Evolutionary conservation across 2,113 vertebrate genomes (phyloP).

Genomic region (Phalacrocorax brasilianus): DNA sequence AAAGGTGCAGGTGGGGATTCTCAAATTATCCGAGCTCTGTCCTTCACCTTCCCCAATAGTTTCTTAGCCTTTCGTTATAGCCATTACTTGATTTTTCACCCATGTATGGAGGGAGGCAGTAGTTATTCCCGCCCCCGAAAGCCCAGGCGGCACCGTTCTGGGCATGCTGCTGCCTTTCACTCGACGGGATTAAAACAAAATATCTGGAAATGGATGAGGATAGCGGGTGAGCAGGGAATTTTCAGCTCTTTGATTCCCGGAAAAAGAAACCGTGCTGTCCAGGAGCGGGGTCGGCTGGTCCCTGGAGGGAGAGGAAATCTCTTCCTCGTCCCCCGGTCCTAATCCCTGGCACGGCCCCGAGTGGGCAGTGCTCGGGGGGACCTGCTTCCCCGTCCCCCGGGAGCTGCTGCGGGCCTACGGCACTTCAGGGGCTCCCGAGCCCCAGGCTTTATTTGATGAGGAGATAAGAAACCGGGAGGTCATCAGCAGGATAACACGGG

Average conservation of each 20-base stretch:
- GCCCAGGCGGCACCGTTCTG: not conserved
- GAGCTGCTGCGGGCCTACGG: not conserved
- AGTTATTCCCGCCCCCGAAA: not conserved
- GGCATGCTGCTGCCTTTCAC: not conserved
- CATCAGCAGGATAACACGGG: not conserved
- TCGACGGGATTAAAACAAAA: not conserved
- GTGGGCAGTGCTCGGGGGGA: no score
- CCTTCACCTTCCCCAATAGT: not conserved
- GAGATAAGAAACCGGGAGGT: not conserved
- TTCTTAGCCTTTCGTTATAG: not conserved
- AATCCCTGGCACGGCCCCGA: not conserved
- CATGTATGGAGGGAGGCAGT: not conserved
- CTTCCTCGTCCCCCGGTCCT: not conserved
- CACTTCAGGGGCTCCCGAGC: not conserved
- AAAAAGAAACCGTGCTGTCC: not conserved
- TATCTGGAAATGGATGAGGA: not conserved
- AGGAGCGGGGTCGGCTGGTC: no score
- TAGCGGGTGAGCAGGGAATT: rapidly evolving
- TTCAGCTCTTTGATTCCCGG: not conserved
- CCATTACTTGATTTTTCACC: not conserved
- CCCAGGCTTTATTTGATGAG: not conserved
- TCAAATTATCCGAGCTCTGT: not conserved
- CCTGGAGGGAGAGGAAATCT: not conserved
- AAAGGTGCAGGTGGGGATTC: not conserved
- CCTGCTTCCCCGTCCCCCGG: not conserved